Conservation (phyloP, 2,888 invertebrate genomes). For the Nomada fabriciana region DNA sequence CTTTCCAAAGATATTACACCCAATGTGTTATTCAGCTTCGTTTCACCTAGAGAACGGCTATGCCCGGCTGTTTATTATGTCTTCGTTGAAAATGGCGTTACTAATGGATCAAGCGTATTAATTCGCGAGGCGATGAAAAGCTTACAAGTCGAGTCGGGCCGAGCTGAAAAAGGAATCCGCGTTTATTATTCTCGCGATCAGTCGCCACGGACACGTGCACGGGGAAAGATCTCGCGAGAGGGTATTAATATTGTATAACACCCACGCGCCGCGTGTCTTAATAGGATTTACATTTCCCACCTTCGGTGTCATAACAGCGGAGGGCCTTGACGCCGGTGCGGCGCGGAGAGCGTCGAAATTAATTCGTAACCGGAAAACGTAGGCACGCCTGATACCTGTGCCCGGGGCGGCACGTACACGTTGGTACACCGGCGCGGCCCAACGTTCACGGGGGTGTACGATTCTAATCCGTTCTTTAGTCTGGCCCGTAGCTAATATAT, state of each 20-base stretch:
- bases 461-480: slow-evolving; percentile 52
- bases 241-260: slow-evolving; percentile 61
- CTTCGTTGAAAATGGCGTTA: not conserved
- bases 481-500: slow-evolving; percentile 39
- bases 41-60: not conserved
- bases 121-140: slow-evolving; percentile 31
- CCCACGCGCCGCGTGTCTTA: slow-evolving; percentile 57
- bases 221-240: slow-evolving; percentile 41
- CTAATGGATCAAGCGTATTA: slow-evolving; percentile 18
- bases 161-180: slow-evolving; percentile 27
- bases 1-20: not conserved
- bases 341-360: slow-evolving; percentile 54
- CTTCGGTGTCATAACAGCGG: slow-evolving; percentile 58
- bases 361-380: slow-evolving; percentile 71
- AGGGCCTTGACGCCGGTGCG: slow-evolving; percentile 43
- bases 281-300: slow-evolving; percentile 60
- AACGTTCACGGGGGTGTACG: slow-evolving; percentile 19
- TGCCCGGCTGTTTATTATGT: slow-evolving; percentile 1
- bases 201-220: slow-evolving; percentile 20
- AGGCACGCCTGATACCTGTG: slow-evolving; percentile 50
- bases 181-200: slow-evolving; percentile 19
- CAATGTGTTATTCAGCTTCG: not conserved
- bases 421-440: not conserved
- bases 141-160: not conserved
- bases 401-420: slow-evolving; percentile 5